These are phyloP conservation scores for Falcaria lacertinaria DNA, from an alignment of 2,888 invertebrate species.

Conservation along the genomic window DNA sequence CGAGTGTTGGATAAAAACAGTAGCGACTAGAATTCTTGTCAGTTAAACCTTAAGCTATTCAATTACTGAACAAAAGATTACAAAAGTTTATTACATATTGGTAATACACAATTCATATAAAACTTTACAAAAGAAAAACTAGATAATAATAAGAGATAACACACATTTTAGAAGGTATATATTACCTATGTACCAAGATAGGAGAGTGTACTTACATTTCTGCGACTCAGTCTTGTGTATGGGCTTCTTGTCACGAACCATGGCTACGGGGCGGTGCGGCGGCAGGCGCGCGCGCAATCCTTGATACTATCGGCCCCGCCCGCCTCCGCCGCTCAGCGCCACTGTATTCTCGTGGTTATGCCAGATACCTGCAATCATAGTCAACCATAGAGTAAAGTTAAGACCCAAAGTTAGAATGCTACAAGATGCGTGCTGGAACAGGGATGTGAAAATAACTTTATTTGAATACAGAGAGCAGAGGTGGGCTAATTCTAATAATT, in stretches of 20 bases:
- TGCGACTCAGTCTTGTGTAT: conserved; percentile 73
- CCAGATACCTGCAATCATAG: conserved; percentile 59
- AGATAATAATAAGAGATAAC: not conserved
- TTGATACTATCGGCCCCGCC: conserved; percentile 71
- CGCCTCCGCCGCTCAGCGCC: conserved; percentile 57
- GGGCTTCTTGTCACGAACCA: conserved; percentile 75
- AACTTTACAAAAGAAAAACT: not conserved
- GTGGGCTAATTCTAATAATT: too few relatives aligned
- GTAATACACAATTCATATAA: too few relatives aligned
- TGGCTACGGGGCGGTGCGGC: conserved; percentile 49
- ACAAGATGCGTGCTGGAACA: not conserved
- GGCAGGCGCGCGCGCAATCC: conserved; percentile 53
- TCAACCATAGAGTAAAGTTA: not conserved
- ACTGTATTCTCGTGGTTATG: conserved; percentile 69
- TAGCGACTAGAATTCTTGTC: not conserved
- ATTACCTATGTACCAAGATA: too few relatives aligned
- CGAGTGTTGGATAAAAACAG: not conserved
- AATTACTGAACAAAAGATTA: too few relatives aligned
- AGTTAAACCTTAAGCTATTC: too few relatives aligned
- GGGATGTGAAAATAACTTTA: not conserved
- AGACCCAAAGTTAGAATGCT: not conserved
- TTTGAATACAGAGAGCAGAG: too few relatives aligned
- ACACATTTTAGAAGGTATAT: too few relatives aligned
- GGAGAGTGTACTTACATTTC: conserved; percentile 59
- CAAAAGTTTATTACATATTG: too few relatives aligned